Conservation (phyloP, 2,888 invertebrate species). For the Ptychoptera albimana region DNA sequence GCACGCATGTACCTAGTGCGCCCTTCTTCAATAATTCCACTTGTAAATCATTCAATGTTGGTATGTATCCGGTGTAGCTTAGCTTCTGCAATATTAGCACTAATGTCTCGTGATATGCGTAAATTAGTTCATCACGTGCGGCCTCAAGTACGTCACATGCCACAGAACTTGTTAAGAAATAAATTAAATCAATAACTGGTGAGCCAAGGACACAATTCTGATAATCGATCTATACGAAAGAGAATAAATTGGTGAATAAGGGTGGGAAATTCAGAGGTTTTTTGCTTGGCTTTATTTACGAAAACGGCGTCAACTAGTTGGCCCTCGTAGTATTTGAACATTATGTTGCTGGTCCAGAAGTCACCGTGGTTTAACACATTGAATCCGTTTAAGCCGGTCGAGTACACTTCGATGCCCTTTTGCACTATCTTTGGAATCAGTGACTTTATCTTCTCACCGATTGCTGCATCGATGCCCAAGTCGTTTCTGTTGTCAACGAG, state of each 20-base stretch:
- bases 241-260: too few relatives aligned
- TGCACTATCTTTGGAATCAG: slow-evolving; percentile 5
- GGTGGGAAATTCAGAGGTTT: too few relatives aligned
- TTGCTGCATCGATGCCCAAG: slow-evolving; percentile 5
- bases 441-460: slow-evolving; percentile 6
- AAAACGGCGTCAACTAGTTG: slow-evolving; percentile 7
- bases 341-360: slow-evolving; percentile 9
- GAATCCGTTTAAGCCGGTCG: slow-evolving; percentile 7
- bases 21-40: slow-evolving; percentile 8
- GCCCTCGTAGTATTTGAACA: slow-evolving; percentile 7
- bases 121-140: slow-evolving; percentile 8
- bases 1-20: slow-evolving; percentile 1
- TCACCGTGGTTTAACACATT: slow-evolving; percentile 10
- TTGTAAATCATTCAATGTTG: slow-evolving; percentile 8
- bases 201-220: slow-evolving; percentile 10
- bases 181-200: slow-evolving; percentile 9
- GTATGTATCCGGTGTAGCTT: slow-evolving; percentile 6
- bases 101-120: slow-evolving; percentile 8
- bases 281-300: too few relatives aligned
- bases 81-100: slow-evolving; percentile 6
- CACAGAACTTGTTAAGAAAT: slow-evolving; percentile 9
- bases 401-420: slow-evolving; percentile 8
- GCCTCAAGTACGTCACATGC: slow-evolving; percentile 2
- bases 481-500: slow-evolving; percentile 7
- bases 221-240: slow-evolving; percentile 8